A percentile compares a stretch with the other conserved stretches of the same genome.
phyloP scores from a whole-genome alignment of 1,140 invertebrate species.

The Lasioglossum albipes region DNA sequence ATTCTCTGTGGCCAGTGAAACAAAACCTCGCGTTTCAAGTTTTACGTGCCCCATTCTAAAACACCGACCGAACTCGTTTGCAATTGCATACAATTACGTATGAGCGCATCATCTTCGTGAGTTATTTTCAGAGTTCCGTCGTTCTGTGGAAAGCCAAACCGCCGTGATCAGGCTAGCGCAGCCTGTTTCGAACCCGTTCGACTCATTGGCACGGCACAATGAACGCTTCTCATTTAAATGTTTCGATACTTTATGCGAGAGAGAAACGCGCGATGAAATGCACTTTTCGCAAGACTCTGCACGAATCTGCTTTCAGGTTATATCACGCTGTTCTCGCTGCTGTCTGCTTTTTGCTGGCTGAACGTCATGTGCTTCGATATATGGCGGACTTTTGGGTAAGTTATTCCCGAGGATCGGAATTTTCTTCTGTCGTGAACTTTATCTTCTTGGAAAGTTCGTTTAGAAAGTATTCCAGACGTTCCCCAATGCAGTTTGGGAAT shows the following conservation, averaged over 20 bases:
- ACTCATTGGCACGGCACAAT: too few species aligned
- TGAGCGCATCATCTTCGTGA: not conserved
- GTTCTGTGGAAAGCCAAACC: not conserved
- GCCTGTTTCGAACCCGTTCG: not conserved
- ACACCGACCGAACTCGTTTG: not conserved
- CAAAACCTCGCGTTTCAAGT: too few species aligned
- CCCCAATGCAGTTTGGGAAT: too few species aligned
- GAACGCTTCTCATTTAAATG: too few species aligned
- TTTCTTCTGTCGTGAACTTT: not conserved
- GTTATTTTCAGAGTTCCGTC: conserved; percentile 3
- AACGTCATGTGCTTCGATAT: conserved; percentile 86
- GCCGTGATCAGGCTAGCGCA: too few species aligned
- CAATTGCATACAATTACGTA: not conserved
- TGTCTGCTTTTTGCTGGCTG: conserved; percentile 87
- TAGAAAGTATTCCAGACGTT: too few species aligned
- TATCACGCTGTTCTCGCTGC: conserved; percentile 74
- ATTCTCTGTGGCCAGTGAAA: not conserved
- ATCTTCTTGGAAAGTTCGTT: not conserved
- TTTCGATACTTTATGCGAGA: too few species aligned
- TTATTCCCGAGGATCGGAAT: conserved; percentile 24
- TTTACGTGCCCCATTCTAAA: not conserved
- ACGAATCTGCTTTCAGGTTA: conserved; percentile 63
- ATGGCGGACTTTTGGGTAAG: conserved; percentile 83
- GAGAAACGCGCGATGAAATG: not conserved
- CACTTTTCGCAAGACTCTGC: not conserved